A percentile compares a stretch with the other conserved stretches of the same genome.
These are phyloP conservation scores for Papilio aristodemus DNA, from an alignment of 1,140 invertebrate species.

Conservation along the genomic window DNA sequence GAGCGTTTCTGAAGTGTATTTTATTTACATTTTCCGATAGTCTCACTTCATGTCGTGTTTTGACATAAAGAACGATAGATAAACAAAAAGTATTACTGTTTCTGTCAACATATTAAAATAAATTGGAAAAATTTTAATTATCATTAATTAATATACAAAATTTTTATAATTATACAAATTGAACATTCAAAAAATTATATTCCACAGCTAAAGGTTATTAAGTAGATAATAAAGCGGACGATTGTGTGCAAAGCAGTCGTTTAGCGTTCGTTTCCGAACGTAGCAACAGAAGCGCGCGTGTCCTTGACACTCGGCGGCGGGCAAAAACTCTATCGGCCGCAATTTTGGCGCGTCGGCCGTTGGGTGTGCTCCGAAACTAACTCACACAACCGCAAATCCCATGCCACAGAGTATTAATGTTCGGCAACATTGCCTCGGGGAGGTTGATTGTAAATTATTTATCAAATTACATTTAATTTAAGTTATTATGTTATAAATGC, in stretches of 20 bases:
- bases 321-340: conserved; percentile 66
- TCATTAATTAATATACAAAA: too few species aligned
- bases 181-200: not conserved
- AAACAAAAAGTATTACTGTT: too few species aligned
- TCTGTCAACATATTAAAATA: too few species aligned
- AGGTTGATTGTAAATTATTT: conserved; percentile 17
- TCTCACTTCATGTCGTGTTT: not conserved
- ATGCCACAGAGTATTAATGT: conserved; percentile 47
- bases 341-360: conserved; percentile 61
- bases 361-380: conserved; percentile 60
- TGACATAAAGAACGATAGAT: not conserved
- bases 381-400: conserved; percentile 44
- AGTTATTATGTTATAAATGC: conserved; percentile 6
- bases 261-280: conserved; percentile 40
- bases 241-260: conserved; percentile 12
- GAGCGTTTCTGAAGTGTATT: not conserved
- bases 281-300: conserved; percentile 66
- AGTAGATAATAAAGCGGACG: conserved; percentile 4
- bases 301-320: conserved; percentile 74
- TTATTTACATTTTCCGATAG: not conserved
- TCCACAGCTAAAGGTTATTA: not conserved
- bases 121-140: too few species aligned
- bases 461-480: conserved; percentile 11
- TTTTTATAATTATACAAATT: too few species aligned
- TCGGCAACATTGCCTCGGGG: conserved; percentile 17